Evolutionary conservation across 2,888 invertebrate species (phyloP).

Genomic region (Pomacea canaliculata): DNA sequence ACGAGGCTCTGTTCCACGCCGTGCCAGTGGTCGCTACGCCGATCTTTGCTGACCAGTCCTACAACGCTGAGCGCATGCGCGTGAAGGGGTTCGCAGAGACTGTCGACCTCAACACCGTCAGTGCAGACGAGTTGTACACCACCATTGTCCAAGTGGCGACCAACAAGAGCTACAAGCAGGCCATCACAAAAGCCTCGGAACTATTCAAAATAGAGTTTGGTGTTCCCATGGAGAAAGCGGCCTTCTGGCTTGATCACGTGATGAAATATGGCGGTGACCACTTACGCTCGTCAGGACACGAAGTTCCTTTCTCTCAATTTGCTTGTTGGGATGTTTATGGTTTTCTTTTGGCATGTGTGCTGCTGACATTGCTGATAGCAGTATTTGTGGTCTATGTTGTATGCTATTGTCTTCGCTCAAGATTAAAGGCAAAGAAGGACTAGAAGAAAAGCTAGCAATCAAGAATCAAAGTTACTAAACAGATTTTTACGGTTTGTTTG

Average conservation of each 20-base stretch:
- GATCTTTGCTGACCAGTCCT: conserved; percentile 40
- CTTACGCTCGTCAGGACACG: conserved; percentile 39
- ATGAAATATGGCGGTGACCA: conserved; percentile 48
- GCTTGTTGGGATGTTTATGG: conserved; percentile 41
- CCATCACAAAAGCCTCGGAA: conserved; percentile 24
- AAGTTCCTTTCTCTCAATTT: conserved; percentile 48
- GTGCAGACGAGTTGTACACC: conserved; percentile 5
- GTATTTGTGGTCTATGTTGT: no score
- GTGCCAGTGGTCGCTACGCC: conserved; percentile 51
- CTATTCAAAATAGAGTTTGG: conserved; percentile 28
- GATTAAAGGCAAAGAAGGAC: no score
- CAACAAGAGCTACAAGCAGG: conserved; percentile 21
- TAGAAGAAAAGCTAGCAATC: no score
- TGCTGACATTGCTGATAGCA: no score
- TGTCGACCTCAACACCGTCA: conserved; percentile 18
- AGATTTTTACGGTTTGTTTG: no score
- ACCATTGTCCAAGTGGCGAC: conserved; percentile 20
- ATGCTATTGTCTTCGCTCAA: no score
- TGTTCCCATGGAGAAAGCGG: conserved; percentile 42
- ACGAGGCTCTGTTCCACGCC: conserved; percentile 50
- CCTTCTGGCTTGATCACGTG: conserved; percentile 53
- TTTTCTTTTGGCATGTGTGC: no score
- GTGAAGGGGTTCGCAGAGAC: conserved; percentile 23
- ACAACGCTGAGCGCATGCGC: conserved; percentile 27
- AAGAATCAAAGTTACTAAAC: no score